Percentiles rank a stretch among this genome's conserved stretches.
phyloP scores from a whole-genome alignment of 2,797 vertebrate genomes.

The Betta splendens region DNA sequence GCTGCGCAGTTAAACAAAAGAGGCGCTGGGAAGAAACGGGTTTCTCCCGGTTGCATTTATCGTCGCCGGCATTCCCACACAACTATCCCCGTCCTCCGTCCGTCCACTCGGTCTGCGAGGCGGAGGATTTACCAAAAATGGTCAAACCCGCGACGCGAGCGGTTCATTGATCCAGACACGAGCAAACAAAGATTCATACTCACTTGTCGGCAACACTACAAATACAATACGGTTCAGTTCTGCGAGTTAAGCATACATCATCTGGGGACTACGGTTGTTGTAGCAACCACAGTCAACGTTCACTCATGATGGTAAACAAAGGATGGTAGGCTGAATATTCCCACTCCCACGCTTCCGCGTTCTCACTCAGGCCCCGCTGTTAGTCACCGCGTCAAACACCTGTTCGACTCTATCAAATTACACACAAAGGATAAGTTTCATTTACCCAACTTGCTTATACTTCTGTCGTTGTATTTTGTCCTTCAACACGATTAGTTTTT shows the following conservation, averaged over 20 bases:
- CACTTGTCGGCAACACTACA: slow-evolving; percentile 22
- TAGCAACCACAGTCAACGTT: slow-evolving; percentile 45
- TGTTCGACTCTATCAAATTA: background rate
- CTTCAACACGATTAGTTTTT: slow-evolving; percentile 22
- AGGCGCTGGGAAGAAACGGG: slow-evolving; percentile 1
- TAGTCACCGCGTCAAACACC: slow-evolving; percentile 19
- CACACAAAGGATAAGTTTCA: slow-evolving; percentile 17
- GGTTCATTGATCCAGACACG: slow-evolving; percentile 25
- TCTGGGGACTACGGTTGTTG: slow-evolving; percentile 24
- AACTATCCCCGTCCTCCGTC: slow-evolving; percentile 24
- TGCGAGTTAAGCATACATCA: background rate
- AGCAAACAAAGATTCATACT: slow-evolving; percentile 40
- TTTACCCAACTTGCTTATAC: slow-evolving; percentile 55
- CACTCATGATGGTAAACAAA: slow-evolving; percentile 77
- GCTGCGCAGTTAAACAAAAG: slow-evolving; percentile 55
- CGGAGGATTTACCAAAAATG: slow-evolving; percentile 64
- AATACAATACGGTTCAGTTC: background rate
- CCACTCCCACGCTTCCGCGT: slow-evolving; percentile 75
- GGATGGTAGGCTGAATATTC: slow-evolving; percentile 57
- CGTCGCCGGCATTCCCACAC: slow-evolving; percentile 5
- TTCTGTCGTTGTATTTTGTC: slow-evolving; percentile 32
- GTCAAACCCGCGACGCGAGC: slow-evolving; percentile 42
- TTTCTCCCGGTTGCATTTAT: slow-evolving; percentile 7
- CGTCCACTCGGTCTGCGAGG: slow-evolving; percentile 32
- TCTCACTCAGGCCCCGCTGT: slow-evolving; percentile 54